Conservation (phyloP, 1,140 invertebrate genomes). For the Atopsyche davidsoni region DNA sequence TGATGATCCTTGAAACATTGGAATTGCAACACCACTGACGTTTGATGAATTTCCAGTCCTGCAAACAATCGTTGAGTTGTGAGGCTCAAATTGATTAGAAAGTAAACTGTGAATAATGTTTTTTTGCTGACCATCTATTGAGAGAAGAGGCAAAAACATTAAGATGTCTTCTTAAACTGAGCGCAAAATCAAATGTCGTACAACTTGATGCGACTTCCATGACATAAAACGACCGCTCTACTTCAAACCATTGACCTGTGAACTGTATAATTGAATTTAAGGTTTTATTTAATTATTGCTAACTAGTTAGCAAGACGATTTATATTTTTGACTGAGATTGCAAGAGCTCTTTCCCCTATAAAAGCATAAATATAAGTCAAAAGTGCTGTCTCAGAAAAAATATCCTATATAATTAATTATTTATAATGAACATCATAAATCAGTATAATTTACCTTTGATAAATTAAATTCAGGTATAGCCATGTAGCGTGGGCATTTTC, state of each 20-base stretch:
- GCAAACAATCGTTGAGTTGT: slow-evolving; percentile 16
- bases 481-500: slow-evolving; percentile 54
- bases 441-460: slow-evolving; percentile 45
- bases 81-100: slow-evolving; percentile 1
- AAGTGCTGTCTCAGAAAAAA: too few species aligned
- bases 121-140: slow-evolving; percentile 52
- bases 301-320: too few species aligned
- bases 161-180: slow-evolving; percentile 46
- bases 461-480: slow-evolving; percentile 56
- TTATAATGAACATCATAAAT: slow-evolving; percentile 13
- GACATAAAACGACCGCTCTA: slow-evolving; percentile 64
- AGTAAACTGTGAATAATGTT: not conserved
- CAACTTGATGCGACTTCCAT: slow-evolving; percentile 61
- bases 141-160: slow-evolving; percentile 53
- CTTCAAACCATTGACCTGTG: slow-evolving; percentile 63
- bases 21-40: slow-evolving; percentile 46
- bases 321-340: too few species aligned
- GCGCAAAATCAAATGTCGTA: slow-evolving; percentile 52
- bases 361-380: too few species aligned
- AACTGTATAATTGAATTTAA: slow-evolving; percentile 58
- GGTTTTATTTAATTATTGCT: too few species aligned
- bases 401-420: too few species aligned
- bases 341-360: too few species aligned
- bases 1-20: slow-evolving; percentile 43
- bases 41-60: slow-evolving; percentile 47